Base-by-base conservation (phyloP, 2,113 vertebrate genomes). In the Rallus limicola region DNA sequence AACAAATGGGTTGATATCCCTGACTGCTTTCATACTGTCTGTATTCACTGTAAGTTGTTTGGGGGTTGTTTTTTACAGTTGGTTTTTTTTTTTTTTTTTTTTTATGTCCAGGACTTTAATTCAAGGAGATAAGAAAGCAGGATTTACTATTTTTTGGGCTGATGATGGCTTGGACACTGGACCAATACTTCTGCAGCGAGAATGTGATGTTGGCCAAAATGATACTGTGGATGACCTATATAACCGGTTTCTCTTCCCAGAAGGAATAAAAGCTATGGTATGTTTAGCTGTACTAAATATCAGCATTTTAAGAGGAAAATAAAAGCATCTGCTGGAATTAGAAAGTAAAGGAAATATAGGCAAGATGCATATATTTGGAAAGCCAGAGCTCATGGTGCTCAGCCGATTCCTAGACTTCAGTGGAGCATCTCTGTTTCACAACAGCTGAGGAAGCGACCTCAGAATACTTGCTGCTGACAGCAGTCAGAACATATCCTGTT, bases 211-310 rank as follows among this genome's bases (percentile, higher is more conserved):
- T 7, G 97, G 99, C 38, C 98, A 98, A 80, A 99, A 98, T 2
- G 99, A 99, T 83, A 99, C 99, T 0, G 99, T 99, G 97, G 99
- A 99, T 92, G 92, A 98, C 1, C 97, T 99, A 6, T 99, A 99
- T 91, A 99, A 99, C 96, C 98, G 98, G 4, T 99, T 99, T 97
- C 99, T 99, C 64, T 99, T 99, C 92, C 99, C 99, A 29, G 99
- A 99, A 95, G 99, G 99, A 89, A 98, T 99, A 97, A 99, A 99
- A 60, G 98, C 99, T 58, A 99, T 99, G 99, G 99, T 99, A 98
- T 98, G 97, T 96, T 93, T 82, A 69, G 15, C 88, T 71, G 55
- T 31, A 28, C 36, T 86, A 64, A 90, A 80, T 36, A n/a, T 4
- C 48, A 67, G 9, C 13, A 38, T 55, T 83, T 80, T 72, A 67